A percentile compares a stretch with the other conserved stretches of the same genome.
Conservation (phyloP, 2,797 vertebrate genomes). For the Delichon dasypus region DNA sequence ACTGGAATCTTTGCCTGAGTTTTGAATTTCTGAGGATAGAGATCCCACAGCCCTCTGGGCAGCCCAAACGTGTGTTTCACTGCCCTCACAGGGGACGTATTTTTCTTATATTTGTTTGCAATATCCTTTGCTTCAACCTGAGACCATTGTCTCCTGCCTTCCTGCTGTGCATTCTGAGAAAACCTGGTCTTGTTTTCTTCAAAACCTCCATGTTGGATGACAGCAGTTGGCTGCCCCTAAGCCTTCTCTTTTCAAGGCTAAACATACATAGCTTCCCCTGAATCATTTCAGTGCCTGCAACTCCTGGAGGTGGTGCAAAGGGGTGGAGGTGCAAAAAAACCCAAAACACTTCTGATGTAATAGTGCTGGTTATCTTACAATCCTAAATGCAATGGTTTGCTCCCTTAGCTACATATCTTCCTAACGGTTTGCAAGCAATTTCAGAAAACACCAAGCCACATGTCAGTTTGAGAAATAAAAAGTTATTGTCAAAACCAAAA, state of each 20-base stretch:
- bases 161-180: neutral
- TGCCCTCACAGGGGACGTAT: rapidly evolving
- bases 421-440: neutral
- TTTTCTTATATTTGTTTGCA: neutral
- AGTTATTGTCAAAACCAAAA: neutral
- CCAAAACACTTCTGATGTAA: neutral
- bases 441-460: neutral
- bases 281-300: neutral
- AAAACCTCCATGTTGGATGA: neutral
- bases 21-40: neutral
- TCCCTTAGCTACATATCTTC: neutral
- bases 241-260: neutral
- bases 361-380: neutral
- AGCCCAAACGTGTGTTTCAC: neutral
- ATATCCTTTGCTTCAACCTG: neutral
- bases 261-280: neutral
- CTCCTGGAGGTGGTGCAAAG: neutral
- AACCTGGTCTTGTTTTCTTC: neutral
- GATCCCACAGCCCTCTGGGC: neutral
- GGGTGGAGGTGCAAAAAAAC: neutral
- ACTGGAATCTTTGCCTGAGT: neutral
- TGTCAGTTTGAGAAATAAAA: neutral
- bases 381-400: neutral
- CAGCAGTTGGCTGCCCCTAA: neutral
- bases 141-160: neutral